Evolutionary conservation across 2,113 vertebrate genomes (phyloP).

Genomic region (Rissa tridactyla): DNA sequence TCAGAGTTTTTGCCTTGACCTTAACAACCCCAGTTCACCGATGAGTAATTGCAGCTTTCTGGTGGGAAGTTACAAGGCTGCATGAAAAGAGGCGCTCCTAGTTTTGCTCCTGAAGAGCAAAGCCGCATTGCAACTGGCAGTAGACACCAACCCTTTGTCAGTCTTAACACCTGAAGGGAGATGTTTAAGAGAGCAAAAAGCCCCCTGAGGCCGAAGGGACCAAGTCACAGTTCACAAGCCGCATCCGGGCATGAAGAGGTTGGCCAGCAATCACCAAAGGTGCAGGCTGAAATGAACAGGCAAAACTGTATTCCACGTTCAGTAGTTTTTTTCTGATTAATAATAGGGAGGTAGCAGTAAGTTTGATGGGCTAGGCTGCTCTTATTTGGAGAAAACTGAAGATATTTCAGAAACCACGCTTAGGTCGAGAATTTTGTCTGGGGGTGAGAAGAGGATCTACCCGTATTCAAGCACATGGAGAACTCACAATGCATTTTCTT

Average conservation of each 20-base stretch:
- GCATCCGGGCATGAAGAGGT: neutral
- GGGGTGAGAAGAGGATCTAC: neutral
- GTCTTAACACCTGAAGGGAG: neutral
- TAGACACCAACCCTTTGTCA: neutral
- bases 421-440: neutral
- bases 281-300: rapidly evolving
- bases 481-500: neutral
- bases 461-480: neutral
- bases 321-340: neutral
- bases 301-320: neutral
- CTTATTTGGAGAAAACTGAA: neutral
- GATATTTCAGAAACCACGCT: neutral
- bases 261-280: neutral
- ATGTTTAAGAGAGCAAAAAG: neutral
- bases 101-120: neutral
- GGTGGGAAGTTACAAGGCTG: neutral
- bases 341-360: neutral
- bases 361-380: neutral
- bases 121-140: neutral
- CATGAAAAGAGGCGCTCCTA: neutral
- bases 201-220: neutral
- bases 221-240: neutral
- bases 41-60: neutral
- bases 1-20: neutral
- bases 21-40: neutral